Evolutionary conservation across 2,888 invertebrate genomes (phyloP).

Genomic region (Oithona nana): DNA sequence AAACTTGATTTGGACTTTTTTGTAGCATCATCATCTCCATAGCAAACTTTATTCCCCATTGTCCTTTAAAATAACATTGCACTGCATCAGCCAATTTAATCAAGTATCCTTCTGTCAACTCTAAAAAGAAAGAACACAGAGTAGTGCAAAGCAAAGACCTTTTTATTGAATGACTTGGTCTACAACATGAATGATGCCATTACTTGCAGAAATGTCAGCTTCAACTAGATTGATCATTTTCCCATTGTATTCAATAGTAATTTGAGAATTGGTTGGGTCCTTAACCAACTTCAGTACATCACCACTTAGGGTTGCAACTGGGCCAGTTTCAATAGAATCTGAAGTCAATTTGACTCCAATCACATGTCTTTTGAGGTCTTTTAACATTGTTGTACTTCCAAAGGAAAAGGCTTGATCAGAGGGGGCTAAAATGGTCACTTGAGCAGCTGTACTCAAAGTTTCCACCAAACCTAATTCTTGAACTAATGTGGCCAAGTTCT

Average conservation of each 20-base stretch:
- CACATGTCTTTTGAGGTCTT: background rate
- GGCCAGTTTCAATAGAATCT: background rate
- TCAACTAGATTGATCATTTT: background rate
- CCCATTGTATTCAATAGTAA: background rate
- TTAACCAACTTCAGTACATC: background rate
- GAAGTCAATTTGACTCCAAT: background rate
- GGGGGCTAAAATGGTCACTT: background rate
- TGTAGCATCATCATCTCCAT: too few relatives aligned
- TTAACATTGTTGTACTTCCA: too few relatives aligned
- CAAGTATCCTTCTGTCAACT: too few relatives aligned
- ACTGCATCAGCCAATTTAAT: too few relatives aligned
- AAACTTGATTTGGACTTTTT: too few relatives aligned
- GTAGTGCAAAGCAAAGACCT: too few relatives aligned
- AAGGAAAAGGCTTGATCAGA: background rate
- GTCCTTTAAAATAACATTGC: too few relatives aligned
- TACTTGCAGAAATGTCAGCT: background rate
- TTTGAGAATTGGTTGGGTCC: background rate
- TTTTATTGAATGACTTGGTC: too few relatives aligned
- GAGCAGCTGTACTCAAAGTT: background rate
- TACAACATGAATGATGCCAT: background rate
- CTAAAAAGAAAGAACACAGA: too few relatives aligned
- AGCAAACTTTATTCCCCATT: too few relatives aligned
- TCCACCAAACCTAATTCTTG: background rate
- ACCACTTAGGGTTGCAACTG: background rate
- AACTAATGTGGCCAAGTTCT: background rate